Base-by-base conservation (phyloP, 2,797 vertebrate species). In the Centroberyx gerrardi region DNA sequence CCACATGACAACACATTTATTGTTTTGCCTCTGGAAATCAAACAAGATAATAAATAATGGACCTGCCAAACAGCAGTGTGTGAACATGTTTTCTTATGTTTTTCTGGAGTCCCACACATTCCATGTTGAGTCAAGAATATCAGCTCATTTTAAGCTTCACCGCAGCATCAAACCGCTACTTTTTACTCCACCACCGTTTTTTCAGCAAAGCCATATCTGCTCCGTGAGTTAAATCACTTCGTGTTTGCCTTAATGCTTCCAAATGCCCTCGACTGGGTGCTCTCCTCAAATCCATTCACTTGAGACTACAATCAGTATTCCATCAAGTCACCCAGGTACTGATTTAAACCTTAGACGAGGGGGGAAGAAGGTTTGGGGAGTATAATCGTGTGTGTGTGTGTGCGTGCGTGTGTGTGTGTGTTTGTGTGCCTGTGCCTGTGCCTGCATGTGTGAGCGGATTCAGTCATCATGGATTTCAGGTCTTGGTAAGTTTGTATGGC, bases 41-140 rank as follows among this genome's bases (percentile, higher is more conserved):
- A 56, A 40, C 36, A 31, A 4, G 10, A 73, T 42, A 46, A 62
- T 51, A 9, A 10, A 62, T 62, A 38, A 49, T 49, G 1, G 33
- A 81, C 15, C 61, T 60, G 68, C 78, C 83, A 69, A 80, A 72
- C 76, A 86, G 83, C 87, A 90, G 90, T 85, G 81, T 90, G 92
- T 90, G 82, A 78, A 65, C 72, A 69, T 81, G 65, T 83, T 87
- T 74, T 72, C 77, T 80, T 18, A 53, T 86, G 75, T 81, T 77
- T 53, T 73, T 92, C 89, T 92, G 90, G 91, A 93, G 92, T 91
- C 86, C 31, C 84, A 86, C 87, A 74, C 85, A 72, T 92, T 85
- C 74, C 65, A 46, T 8, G 27, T 62, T 70, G 29, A 71, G 48
- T 61, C 73, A 38, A 66, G 84, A 60, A 74, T 58, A 67, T n/a